phyloP scores from a whole-genome alignment of 2,797 vertebrate genomes.

The Trachops cirrhosus region DNA sequence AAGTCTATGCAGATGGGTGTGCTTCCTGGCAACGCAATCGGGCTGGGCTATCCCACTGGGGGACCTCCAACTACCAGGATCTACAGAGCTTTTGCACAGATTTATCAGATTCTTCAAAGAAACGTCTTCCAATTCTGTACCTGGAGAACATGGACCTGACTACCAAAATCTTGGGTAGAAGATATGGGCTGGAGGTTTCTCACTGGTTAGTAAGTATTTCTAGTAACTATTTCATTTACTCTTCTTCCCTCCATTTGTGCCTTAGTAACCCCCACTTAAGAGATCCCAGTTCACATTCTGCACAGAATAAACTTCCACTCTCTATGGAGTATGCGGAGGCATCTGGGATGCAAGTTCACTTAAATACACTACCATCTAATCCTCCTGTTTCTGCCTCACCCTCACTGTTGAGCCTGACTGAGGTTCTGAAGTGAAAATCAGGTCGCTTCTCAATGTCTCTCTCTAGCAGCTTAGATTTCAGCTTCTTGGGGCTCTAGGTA shows the following conservation, averaged over 20 bases:
- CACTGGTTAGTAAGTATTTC: not conserved
- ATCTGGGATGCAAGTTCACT: not conserved
- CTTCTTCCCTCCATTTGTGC: not conserved
- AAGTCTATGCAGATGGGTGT: not conserved
- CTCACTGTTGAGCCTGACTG: not conserved
- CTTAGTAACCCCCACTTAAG: not conserved
- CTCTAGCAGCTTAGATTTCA: not conserved
- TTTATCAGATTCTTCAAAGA: not conserved
- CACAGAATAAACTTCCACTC: not conserved
- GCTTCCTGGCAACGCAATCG: not conserved
- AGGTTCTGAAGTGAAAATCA: not conserved
- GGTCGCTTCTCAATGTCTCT: not conserved
- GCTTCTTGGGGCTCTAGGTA: not conserved
- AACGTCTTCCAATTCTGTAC: not conserved
- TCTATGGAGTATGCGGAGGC: not conserved
- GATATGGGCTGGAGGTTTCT: not conserved
- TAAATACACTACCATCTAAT: not conserved
- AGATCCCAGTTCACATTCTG: not conserved
- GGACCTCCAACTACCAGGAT: not conserved
- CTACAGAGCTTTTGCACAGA: not conserved
- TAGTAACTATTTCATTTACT: not conserved
- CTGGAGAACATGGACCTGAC: not conserved
- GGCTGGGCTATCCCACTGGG: not conserved
- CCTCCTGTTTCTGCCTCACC: not conserved
- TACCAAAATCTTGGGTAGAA: not conserved